These are phyloP conservation scores for Calephelis perditalis DNA, from an alignment of 2,888 invertebrate species.

Conservation along the genomic window DNA sequence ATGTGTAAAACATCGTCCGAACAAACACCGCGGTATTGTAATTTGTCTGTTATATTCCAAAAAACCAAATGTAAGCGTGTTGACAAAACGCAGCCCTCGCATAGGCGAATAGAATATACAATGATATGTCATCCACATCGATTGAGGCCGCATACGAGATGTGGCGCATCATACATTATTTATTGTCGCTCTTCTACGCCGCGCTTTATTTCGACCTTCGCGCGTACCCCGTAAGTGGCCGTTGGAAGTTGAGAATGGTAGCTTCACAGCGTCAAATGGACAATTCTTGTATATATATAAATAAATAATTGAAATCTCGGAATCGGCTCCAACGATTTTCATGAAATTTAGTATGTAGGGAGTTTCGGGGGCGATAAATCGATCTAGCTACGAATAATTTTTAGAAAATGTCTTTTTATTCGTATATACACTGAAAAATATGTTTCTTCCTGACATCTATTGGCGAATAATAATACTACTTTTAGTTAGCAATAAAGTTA, in stretches of 20 bases:
- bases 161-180: conserved; percentile 61
- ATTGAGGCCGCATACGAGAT: conserved; percentile 71
- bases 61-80: conserved; percentile 67
- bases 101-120: conserved; percentile 71
- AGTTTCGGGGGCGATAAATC: no score
- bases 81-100: conserved; percentile 65
- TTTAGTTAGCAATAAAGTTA: no score
- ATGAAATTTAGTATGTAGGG: no score
- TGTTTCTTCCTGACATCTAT: no score
- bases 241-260: background rate
- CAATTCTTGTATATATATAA: no score
- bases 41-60: conserved; percentile 55
- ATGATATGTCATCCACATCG: conserved; percentile 73
- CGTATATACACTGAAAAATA: no score
- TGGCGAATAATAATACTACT: no score
- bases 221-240: conserved; percentile 27
- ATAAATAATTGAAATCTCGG: no score
- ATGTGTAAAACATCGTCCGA: background rate
- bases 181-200: conserved; percentile 55
- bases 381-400: no score
- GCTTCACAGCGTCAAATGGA: no score
- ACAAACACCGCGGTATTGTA: conserved; percentile 36
- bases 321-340: no score
- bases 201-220: conserved; percentile 44
- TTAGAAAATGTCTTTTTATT: no score